A percentile compares a stretch with the other conserved stretches of the same genome.
Evolutionary conservation across 1,140 invertebrate genomes (phyloP).

Genomic region (Ips nitidus): DNA sequence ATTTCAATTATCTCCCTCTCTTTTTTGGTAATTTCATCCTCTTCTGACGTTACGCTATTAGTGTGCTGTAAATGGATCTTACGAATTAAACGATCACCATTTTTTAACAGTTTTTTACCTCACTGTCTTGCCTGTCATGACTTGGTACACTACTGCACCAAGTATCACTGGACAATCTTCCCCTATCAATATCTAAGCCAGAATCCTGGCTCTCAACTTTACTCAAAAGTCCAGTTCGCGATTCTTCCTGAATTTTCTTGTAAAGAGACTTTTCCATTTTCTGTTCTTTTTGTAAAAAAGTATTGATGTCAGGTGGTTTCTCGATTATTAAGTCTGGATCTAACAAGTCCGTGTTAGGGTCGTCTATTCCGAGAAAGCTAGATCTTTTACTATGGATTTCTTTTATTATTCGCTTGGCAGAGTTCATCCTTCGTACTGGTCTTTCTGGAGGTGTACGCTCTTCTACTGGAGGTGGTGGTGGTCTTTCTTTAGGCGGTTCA

Average conservation of each 20-base stretch:
- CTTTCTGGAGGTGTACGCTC: constrained; percentile 40
- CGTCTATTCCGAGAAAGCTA: constrained; percentile 82
- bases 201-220: constrained; percentile 69
- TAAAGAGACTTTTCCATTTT: constrained; percentile 74
- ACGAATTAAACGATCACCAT: constrained; percentile 2
- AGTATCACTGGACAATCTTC: constrained; percentile 57
- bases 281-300: constrained; percentile 75
- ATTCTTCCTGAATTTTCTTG: constrained; percentile 58
- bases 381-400: constrained; percentile 81
- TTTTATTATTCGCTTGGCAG: constrained; percentile 82
- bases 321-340: constrained; percentile 67
- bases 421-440: constrained; percentile 70
- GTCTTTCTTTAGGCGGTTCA: constrained; percentile 83
- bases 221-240: constrained; percentile 39
- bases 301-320: constrained; percentile 77
- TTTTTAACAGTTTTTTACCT: constrained; percentile 48
- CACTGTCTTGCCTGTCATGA: constrained; percentile 77
- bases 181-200: constrained; percentile 70
- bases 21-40: constrained; percentile 71
- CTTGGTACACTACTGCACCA: constrained; percentile 67
- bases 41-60: constrained; percentile 58
- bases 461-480: constrained; percentile 70
- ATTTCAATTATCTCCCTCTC: constrained; percentile 72
- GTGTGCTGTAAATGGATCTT: constrained; percentile 42
- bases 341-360: constrained; percentile 66